Percentiles rank a stretch among this genome's conserved stretches.
Conservation (phyloP, 2,113 vertebrate genomes). For the Poeciliopsis prolifica region DNA sequence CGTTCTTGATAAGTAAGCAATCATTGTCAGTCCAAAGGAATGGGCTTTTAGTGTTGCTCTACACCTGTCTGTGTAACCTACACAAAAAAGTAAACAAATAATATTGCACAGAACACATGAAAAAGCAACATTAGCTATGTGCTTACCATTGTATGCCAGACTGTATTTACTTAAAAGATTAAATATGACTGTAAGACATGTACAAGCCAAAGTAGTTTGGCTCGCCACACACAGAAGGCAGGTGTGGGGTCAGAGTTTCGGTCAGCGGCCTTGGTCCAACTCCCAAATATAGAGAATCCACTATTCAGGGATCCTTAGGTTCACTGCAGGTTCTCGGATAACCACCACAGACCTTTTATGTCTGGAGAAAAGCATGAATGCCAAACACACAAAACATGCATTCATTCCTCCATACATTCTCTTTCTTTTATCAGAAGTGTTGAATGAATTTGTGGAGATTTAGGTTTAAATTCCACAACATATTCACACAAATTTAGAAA, state of each 20-base stretch:
- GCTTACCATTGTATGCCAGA: too few species aligned
- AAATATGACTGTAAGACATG: too few species aligned
- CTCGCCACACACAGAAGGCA: constrained; percentile 40
- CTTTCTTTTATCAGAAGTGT: background rate
- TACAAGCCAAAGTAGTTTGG: background rate
- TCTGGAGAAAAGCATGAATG: constrained; percentile 47
- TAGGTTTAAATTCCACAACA: background rate
- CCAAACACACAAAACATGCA: constrained; percentile 58
- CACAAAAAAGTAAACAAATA: too few species aligned
- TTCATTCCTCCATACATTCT: constrained; percentile 36
- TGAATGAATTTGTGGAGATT: constrained; percentile 3
- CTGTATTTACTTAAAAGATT: too few species aligned
- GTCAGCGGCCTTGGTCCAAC: constrained; percentile 71
- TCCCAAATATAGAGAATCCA: constrained; percentile 77
- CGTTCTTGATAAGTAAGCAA: too few species aligned
- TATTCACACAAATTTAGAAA: background rate
- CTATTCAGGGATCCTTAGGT: constrained; percentile 62
- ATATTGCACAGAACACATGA: too few species aligned
- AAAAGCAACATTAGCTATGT: too few species aligned
- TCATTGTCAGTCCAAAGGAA: too few species aligned
- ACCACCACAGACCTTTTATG: constrained; percentile 63
- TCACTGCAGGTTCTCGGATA: constrained; percentile 60
- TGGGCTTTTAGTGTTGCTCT: too few species aligned
- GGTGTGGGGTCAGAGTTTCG: constrained; percentile 73
- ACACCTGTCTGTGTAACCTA: too few species aligned